Evolutionary conservation across 2,797 vertebrate genomes (phyloP), one percentile per base, ranked within the genome.

Genomic region (Poliocrania exsul): DNA sequence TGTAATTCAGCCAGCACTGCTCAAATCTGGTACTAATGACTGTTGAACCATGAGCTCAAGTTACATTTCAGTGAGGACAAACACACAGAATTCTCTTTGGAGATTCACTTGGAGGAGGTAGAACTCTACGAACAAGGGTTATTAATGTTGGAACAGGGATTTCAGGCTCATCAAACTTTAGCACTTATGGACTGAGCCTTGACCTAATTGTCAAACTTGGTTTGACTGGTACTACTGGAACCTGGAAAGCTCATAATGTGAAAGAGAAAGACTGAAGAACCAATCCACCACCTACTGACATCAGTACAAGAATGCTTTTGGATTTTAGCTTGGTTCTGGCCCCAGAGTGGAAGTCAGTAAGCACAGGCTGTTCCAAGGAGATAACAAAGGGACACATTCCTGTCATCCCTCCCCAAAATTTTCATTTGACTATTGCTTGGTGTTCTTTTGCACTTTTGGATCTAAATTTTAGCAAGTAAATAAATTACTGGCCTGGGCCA

Each of bases 61-160:
- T 90, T 93, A 82, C 64, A 23, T 90, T 81, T 86, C 56, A 71
- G 46, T 71, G 56, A 86, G 69, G 80, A 65, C 64, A 82, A 93
- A 77, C 20, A 37, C 50, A 47, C 8, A 37, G 53, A 35, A 50
- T 17, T 50, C 29, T 85, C 80, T 70, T 23, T 9, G 16, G 75
- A 82, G 38, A 25, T 51, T 53, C 1, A 1, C 53, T 74, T 71
- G 33, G 53, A 85, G 38, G 74, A 87, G 53, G n/a, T 58, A 57
- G 35, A 80, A 37, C 25, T 57, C 38, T 47, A 14, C 4, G 2
- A 81, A 91, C 16, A 18, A 47, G 18, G 9, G 10, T 42, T 61
- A 6, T 71, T 84, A 53, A 42, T n/a, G 20, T 28, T 67, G 42
- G 35, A 89, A 57, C 19, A 57, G 61, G 12, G 67, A 86, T 90